Evolutionary conservation across 1,140 invertebrate species (phyloP).

Genomic region (Brachionus koreanus): DNA sequence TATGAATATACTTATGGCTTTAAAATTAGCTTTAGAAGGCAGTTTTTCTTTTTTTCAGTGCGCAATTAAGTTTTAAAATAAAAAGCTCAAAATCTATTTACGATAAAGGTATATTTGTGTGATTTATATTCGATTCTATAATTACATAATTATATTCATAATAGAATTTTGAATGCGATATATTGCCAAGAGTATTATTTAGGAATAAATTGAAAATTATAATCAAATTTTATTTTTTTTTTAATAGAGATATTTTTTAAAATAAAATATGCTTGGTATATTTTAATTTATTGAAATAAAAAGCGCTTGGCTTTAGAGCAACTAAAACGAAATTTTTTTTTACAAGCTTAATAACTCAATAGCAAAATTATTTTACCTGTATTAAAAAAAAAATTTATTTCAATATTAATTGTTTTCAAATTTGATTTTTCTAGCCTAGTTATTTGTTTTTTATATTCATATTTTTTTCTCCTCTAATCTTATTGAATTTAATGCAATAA

Average conservation of each 20-base stretch:
- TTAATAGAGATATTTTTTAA: not conserved
- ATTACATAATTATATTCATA: constrained; percentile 10
- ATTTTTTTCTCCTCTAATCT: not conserved
- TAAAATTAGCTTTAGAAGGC: not conserved
- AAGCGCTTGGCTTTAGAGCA: not conserved
- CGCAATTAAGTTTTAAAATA: not conserved
- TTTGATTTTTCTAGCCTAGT: not conserved
- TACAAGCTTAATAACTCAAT: not conserved
- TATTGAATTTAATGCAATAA: not conserved
- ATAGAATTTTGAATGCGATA: not conserved
- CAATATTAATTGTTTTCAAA: not conserved
- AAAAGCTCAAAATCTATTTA: not conserved
- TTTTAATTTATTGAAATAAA: not conserved
- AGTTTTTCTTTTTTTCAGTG: not conserved
- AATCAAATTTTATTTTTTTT: not conserved
- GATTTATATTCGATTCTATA: not conserved
- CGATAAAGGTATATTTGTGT: constrained; percentile 1
- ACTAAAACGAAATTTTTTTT: not conserved
- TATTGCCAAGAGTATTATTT: not conserved
- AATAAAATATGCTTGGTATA: not conserved
- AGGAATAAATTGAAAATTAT: not conserved
- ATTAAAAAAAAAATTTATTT: not conserved
- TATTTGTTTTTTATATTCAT: not conserved
- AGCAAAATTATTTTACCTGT: not conserved
- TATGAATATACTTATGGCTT: constrained; percentile 8